A percentile compares a stretch with the other conserved stretches of the same genome.
Conservation (phyloP, 2,797 vertebrate species). For the Cichlasoma orientale region DNA sequence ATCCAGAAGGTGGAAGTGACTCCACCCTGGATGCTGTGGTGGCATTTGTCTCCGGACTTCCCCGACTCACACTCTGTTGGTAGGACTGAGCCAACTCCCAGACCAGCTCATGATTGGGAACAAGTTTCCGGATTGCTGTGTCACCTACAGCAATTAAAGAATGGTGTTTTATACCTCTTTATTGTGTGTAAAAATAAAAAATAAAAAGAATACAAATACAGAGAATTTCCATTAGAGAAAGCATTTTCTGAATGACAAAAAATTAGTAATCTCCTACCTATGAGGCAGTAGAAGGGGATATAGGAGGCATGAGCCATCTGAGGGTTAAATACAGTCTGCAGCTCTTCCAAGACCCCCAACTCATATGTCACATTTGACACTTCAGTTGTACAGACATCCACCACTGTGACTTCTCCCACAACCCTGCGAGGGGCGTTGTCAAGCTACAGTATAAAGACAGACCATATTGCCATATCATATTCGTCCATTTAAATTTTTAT, state of each 20-base stretch:
- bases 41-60: conserved; percentile 54
- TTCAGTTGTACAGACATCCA: conserved; percentile 81
- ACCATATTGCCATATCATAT: neutral
- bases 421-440: conserved; percentile 73
- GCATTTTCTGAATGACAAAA: neutral
- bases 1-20: conserved; percentile 56
- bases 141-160: conserved; percentile 82
- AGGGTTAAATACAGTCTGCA: conserved; percentile 92
- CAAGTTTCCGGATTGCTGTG: conserved; percentile 83
- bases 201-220: neutral
- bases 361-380: conserved; percentile 82
- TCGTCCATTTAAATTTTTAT: neutral
- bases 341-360: conserved; percentile 85
- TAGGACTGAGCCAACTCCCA: conserved; percentile 89
- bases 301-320: conserved; percentile 97
- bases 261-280: conserved; percentile 81
- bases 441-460: conserved; percentile 65
- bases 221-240: neutral
- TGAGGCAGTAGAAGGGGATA: conserved; percentile 94
- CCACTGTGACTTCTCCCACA: conserved; percentile 82
- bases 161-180: neutral
- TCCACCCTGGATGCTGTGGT: conserved; percentile 59
- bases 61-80: conserved; percentile 84
- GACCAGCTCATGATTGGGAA: conserved; percentile 90
- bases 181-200: neutral